Percentiles rank a stretch among this genome's conserved stretches.
These are phyloP conservation scores for Poecilus cupreus DNA, from an alignment of 2,888 invertebrate species.

Conservation along the genomic window DNA sequence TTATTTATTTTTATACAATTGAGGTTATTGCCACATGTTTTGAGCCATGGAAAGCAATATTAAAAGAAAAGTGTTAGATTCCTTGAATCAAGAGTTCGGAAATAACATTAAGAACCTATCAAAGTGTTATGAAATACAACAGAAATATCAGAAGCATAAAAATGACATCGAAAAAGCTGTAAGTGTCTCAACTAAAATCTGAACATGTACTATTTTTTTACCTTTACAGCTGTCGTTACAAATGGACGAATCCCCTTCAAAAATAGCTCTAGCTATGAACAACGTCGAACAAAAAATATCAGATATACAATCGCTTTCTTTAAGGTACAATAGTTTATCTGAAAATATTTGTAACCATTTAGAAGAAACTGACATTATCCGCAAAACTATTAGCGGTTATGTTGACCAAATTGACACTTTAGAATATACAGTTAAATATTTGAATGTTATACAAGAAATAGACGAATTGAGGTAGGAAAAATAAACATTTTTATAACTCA, in stretches of 20 bases:
- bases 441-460: conserved; percentile 81
- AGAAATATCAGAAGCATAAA: conserved; percentile 71
- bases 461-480: conserved; percentile 80
- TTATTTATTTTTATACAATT: not conserved
- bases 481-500: no score
- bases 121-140: conserved; percentile 74
- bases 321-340: conserved; percentile 73
- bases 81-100: conserved; percentile 76
- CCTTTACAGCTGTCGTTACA: conserved; percentile 77
- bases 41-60: conserved; percentile 64
- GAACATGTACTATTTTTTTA: conserved; percentile 38
- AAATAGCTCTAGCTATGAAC: conserved; percentile 78
- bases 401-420: conserved; percentile 76
- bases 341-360: conserved; percentile 73
- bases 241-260: conserved; percentile 79
- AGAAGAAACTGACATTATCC: conserved; percentile 72
- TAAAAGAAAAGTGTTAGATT: conserved; percentile 72
- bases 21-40: not conserved
- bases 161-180: conserved; percentile 72
- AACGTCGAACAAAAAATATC: conserved; percentile 76
- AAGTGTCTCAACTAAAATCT: conserved; percentile 59
- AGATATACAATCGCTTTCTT: conserved; percentile 73
- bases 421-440: conserved; percentile 78
- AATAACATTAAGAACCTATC: conserved; percentile 74
- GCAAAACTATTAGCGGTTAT: conserved; percentile 76